A percentile compares a stretch with the other conserved stretches of the same genome.
Conservation (phyloP, 2,113 vertebrate species). For the Motacilla alba region DNA sequence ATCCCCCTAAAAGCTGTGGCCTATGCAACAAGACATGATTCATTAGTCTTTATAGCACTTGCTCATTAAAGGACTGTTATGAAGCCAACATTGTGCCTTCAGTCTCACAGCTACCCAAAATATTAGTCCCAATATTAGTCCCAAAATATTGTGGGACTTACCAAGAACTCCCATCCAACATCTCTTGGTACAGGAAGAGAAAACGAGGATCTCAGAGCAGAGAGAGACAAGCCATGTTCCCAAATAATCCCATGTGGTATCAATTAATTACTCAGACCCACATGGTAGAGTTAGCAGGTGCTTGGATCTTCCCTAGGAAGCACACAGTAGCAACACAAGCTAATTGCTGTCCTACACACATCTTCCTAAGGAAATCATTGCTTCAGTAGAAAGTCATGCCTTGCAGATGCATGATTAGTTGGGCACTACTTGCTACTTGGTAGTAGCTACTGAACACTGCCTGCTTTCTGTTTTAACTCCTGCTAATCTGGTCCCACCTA, state of each 20-base stretch:
- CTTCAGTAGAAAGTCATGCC: not conserved
- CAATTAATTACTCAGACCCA: not conserved
- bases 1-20: not conserved
- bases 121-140: no score
- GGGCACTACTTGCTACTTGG: not conserved
- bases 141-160: not conserved
- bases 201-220: not conserved
- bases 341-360: not conserved
- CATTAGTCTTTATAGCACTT: not conserved
- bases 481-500: not conserved
- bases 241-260: not conserved
- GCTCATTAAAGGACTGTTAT: not conserved
- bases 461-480: not conserved
- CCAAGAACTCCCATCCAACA: not conserved
- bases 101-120: not conserved
- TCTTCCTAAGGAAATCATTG: not conserved
- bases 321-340: not conserved
- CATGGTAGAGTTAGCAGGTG: not conserved
- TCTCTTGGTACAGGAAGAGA: not conserved
- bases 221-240: not conserved
- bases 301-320: not conserved
- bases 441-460: not conserved
- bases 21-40: not conserved
- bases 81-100: not conserved
- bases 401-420: not conserved